phyloP scores from a whole-genome alignment of 1,140 invertebrate species.

The Stenopsyche tienmushanensis region DNA sequence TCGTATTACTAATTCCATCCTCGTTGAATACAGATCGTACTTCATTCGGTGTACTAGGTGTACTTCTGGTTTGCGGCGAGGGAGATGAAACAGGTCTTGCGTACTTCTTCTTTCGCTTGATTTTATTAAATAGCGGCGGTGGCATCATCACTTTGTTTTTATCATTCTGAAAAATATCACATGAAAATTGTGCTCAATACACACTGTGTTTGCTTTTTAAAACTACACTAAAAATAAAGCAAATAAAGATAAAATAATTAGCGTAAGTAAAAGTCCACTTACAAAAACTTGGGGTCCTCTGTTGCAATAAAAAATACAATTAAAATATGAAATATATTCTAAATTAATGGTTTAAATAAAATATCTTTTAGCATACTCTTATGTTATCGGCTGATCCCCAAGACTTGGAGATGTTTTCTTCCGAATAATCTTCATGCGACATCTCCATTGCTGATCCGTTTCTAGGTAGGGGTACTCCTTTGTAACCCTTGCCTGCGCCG shows the following conservation, averaged over 20 bases:
- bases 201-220: too few relatives aligned
- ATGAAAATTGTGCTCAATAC: too few relatives aligned
- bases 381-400: conserved; percentile 89
- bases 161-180: conserved; percentile 49
- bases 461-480: background rate
- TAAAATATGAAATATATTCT: conserved; percentile 15
- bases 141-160: conserved; percentile 63
- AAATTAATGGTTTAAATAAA: conserved; percentile 17
- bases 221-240: too few relatives aligned
- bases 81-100: background rate
- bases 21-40: conserved; percentile 39
- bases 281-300: background rate
- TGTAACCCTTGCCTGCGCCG: conserved; percentile 57
- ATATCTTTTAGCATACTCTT: conserved; percentile 18
- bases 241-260: too few relatives aligned
- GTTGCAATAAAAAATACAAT: background rate
- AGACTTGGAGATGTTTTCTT: conserved; percentile 65
- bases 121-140: conserved; percentile 22
- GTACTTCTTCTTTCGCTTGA: conserved; percentile 30
- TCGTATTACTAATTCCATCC: conserved; percentile 21
- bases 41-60: conserved; percentile 63
- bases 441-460: conserved; percentile 13
- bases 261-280: background rate
- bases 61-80: conserved; percentile 55
- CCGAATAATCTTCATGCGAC: conserved; percentile 3